phyloP scores from a whole-genome alignment of 2,113 vertebrate species.

The Alouatta palliata region DNA sequence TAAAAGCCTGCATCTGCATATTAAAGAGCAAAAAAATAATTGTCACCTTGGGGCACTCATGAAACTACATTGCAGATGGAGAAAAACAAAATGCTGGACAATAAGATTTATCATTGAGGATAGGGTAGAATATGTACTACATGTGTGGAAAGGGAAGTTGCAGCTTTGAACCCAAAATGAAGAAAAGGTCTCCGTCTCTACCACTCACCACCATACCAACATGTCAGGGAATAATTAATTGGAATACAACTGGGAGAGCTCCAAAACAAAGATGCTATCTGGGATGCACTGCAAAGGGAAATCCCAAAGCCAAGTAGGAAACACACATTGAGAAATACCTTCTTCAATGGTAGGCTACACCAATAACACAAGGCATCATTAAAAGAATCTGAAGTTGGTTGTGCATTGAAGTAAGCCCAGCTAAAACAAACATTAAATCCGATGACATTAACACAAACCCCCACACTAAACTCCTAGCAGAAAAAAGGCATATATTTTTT shows the following conservation, averaged over 20 bases:
- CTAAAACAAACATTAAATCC: neutral
- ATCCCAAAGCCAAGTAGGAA: neutral
- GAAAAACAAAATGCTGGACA: neutral
- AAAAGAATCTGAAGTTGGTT: neutral
- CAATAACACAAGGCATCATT: neutral
- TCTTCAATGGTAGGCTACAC: neutral
- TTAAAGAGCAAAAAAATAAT: neutral
- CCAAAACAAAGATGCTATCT: neutral
- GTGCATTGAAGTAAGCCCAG: neutral
- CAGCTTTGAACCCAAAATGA: neutral
- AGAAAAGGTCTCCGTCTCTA: neutral
- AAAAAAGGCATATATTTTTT: neutral
- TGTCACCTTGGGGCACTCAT: neutral
- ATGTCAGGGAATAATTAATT: neutral
- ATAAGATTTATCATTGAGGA: neutral
- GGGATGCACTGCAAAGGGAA: neutral
- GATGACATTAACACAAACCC: neutral
- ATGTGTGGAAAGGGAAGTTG: neutral
- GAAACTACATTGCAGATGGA: neutral
- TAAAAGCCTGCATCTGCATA: neutral
- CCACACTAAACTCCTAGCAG: neutral
- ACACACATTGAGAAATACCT: neutral
- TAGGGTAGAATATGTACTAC: too few relatives aligned
- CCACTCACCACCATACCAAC: too few relatives aligned
- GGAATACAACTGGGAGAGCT: neutral